Evolutionary conservation across 2,888 invertebrate species (phyloP), one percentile per base, ranked within the genome.

Genomic region (Drosophila anomelani): DNA sequence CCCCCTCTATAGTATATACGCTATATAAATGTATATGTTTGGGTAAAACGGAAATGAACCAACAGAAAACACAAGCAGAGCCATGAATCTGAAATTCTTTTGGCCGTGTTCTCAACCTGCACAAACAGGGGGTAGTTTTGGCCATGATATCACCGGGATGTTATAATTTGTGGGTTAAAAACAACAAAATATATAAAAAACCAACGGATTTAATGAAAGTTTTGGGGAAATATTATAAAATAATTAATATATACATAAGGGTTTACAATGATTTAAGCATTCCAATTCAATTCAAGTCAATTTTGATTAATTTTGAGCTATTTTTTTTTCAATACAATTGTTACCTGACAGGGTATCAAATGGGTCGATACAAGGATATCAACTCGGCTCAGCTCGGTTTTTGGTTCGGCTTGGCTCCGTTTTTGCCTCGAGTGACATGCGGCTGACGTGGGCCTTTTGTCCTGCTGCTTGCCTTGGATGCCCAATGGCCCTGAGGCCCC

Each of bases 71-170:
- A 73, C 54, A 73, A 75, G 47, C 80, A 78, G 66, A 71, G 85
- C 79, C 70, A 81, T 85, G 88, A 85, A 85, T 84, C 88, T 85
- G 85, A 87, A 87, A 87, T 85, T 85, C 82, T 76, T 57, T 43
- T 41, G 68, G n/a, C 55, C 57, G 57, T 32, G 57, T 29, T 47
- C 23, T 29, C 15, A 36, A 2, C 10, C 20, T 34, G 32, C 15
- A 15, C 26, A 9, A 66, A n/a, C 0, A 3, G 6, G 3, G 54
- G 53, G 32, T 62, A 44, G 63, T 29, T 43, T 17, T n/a, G 43
- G 29, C 10, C 23, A 9, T 5, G 10, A 23, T 36, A 15, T 20
- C 2, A 15, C 15, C 17, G 9, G 3, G 13, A 15, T 34, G 9
- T 0, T 36, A 34, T 0, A 3, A 15, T 15, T 15, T 20, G 4